Conservation (phyloP, 2,888 invertebrate genomes). For the Hipparchia semele region DNA sequence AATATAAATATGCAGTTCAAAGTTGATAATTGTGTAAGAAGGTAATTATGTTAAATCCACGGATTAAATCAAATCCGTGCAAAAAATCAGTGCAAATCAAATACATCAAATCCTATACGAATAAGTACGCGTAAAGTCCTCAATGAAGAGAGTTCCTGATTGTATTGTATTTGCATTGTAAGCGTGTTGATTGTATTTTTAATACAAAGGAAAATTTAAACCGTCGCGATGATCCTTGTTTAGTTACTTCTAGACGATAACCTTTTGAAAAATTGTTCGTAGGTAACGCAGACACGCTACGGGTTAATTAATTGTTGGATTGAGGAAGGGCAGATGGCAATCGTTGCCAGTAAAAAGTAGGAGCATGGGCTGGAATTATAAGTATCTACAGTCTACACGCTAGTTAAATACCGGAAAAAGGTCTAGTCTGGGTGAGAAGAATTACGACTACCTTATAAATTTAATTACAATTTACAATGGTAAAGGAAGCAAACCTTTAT, state of each 20-base stretch:
- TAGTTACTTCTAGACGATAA: neutral
- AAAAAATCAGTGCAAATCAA: too few species aligned
- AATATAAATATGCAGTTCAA: too few species aligned
- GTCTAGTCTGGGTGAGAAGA: neutral
- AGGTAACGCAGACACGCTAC: neutral
- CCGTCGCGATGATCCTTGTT: neutral
- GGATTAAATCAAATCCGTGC: too few species aligned
- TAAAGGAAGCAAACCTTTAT: conserved; percentile 1
- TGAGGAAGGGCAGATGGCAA: conserved; percentile 12
- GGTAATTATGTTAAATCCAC: too few species aligned
- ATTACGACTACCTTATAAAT: neutral
- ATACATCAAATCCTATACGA: too few species aligned
- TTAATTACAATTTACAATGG: neutral
- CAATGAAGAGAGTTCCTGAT: too few species aligned
- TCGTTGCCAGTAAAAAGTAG: neutral
- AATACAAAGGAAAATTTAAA: neutral
- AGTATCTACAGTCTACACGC: neutral
- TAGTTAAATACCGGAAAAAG: conserved; percentile 13
- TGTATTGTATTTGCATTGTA: too few species aligned
- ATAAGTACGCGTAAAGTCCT: too few species aligned
- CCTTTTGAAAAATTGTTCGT: neutral
- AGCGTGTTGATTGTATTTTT: too few species aligned
- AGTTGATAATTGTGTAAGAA: too few species aligned
- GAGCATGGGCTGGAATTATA: neutral
- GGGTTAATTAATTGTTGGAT: neutral